These are phyloP conservation scores for Machimus rusticus DNA, from an alignment of 2,888 invertebrate genomes.

Conservation along the genomic window DNA sequence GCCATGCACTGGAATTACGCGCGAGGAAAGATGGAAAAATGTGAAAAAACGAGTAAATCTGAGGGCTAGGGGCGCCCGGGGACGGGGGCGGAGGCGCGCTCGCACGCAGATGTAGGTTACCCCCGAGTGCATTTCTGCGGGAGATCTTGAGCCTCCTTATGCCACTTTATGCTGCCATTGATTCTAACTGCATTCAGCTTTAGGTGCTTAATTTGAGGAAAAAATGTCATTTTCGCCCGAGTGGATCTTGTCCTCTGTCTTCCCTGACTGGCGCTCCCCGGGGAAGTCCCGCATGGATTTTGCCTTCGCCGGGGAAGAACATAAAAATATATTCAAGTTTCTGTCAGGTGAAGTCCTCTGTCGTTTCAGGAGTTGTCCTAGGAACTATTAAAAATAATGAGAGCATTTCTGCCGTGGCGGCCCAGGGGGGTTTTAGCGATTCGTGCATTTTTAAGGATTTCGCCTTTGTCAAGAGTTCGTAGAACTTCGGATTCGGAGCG, in stretches of 20 bases:
- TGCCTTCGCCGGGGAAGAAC: neutral
- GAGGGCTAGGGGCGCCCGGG: neutral
- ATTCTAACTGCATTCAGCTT: slow-evolving; percentile 3
- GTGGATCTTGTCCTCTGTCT: neutral
- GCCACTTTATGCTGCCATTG: neutral
- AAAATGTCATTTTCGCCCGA: neutral
- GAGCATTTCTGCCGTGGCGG: neutral
- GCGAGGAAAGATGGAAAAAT: neutral
- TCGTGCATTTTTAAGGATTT: neutral
- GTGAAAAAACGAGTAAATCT: neutral
- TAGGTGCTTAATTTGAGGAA: slow-evolving; percentile 24
- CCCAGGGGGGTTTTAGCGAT: neutral
- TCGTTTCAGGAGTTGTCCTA: neutral
- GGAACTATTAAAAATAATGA: neutral
- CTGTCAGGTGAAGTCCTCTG: neutral
- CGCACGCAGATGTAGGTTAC: neutral
- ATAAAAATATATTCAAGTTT: neutral
- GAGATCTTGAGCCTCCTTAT: slow-evolving; percentile 12
- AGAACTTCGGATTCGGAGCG: neutral
- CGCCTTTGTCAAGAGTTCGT: neutral
- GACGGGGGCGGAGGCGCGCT: neutral
- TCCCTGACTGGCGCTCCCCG: neutral
- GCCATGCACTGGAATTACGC: neutral
- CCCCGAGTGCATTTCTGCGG: slow-evolving; percentile 9
- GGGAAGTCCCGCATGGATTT: neutral